Conservation (phyloP, 2,888 invertebrate species). For the Artemia sp. region DNA sequence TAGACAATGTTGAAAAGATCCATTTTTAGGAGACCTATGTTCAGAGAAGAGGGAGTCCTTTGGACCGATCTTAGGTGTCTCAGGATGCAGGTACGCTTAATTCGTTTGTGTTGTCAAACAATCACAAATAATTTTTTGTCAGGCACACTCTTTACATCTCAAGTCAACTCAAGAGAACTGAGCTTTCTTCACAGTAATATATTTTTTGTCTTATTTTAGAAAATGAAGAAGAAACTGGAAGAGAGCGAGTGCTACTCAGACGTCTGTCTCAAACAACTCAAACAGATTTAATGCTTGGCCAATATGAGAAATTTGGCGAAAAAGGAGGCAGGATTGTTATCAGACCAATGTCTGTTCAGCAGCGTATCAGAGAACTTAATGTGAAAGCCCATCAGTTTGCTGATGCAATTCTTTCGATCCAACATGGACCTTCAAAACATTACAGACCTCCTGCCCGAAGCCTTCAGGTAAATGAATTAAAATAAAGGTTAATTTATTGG, state of each 20-base stretch:
- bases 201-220: slow-evolving; percentile 16
- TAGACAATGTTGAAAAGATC: no score
- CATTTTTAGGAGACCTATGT: no score
- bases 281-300: slow-evolving; percentile 34
- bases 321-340: slow-evolving; percentile 32
- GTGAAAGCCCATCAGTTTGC: slow-evolving; percentile 35
- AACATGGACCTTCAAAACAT: slow-evolving; percentile 28
- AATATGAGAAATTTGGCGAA: slow-evolving; percentile 31
- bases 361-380: slow-evolving; percentile 36
- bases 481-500: slow-evolving; percentile 20
- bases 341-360: slow-evolving; percentile 34
- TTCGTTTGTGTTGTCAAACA: no score
- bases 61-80: no score
- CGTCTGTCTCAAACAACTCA: slow-evolving; percentile 36
- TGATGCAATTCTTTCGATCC: slow-evolving; percentile 35
- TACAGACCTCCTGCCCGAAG: slow-evolving; percentile 30
- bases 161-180: background rate
- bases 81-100: no score
- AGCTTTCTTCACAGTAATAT: background rate
- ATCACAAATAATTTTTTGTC: background rate
- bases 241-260: slow-evolving; percentile 32
- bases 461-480: slow-evolving; percentile 28
- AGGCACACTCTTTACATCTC: background rate
- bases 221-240: slow-evolving; percentile 30
- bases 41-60: no score